Evolutionary conservation across 1,140 invertebrate species (phyloP).

Genomic region (Danaus melanippus): DNA sequence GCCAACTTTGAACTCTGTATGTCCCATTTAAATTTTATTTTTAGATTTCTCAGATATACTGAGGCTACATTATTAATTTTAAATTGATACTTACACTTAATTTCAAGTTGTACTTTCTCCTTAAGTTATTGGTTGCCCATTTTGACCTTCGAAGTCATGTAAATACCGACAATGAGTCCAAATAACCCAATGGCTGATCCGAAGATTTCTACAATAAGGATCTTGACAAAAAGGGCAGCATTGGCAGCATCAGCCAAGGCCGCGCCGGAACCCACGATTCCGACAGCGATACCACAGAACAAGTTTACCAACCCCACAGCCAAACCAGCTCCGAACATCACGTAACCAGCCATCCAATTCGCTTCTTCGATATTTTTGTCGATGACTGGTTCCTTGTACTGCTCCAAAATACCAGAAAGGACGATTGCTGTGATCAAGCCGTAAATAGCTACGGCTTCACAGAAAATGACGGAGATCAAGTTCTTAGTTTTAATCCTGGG

Average conservation of each 20-base stretch:
- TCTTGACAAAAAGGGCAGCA: slow-evolving; percentile 95
- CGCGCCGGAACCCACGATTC: slow-evolving; percentile 96
- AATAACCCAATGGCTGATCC: slow-evolving; percentile 98
- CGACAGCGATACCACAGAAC: slow-evolving; percentile 96
- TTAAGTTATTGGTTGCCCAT: slow-evolving; percentile 72
- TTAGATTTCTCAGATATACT: too few species aligned
- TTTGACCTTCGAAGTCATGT: slow-evolving; percentile 83
- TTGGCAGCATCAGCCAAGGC: slow-evolving; percentile 97
- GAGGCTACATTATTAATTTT: background rate
- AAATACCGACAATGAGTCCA: slow-evolving; percentile 97
- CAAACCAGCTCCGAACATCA: slow-evolving; percentile 96
- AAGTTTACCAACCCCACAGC: slow-evolving; percentile 95
- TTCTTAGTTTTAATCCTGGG: slow-evolving; percentile 99
- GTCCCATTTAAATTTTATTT: too few species aligned
- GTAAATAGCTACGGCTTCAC: slow-evolving; percentile 98
- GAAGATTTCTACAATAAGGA: slow-evolving; percentile 98
- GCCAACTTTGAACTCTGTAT: too few species aligned
- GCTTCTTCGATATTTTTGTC: slow-evolving; percentile 60
- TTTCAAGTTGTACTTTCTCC: slow-evolving; percentile 43
- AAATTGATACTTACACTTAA: slow-evolving; percentile 54
- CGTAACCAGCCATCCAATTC: slow-evolving; percentile 87
- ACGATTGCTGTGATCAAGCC: slow-evolving; percentile 99
- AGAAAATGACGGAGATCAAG: slow-evolving; percentile 99
- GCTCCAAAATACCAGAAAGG: slow-evolving; percentile 85
- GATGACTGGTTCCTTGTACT: slow-evolving; percentile 61